Base-by-base conservation (phyloP, 2,113 vertebrate genomes). In the Aleadryas rufinucha region DNA sequence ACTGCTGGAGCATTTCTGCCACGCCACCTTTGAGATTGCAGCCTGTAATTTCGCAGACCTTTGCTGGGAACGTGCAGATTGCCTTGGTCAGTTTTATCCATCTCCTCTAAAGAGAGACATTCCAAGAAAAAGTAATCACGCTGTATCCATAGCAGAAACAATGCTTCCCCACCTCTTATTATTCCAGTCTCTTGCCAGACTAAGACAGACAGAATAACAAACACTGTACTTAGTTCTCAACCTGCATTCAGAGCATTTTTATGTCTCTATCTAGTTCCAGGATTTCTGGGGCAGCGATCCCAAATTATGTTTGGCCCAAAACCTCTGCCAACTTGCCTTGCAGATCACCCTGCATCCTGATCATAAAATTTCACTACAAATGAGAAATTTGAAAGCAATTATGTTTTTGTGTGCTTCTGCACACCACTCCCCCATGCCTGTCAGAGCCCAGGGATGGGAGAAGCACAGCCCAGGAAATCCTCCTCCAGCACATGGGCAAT, bases 151-250 rank as follows among this genome's bases (percentile, higher is more conserved):
- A 78, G 64, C 69, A 96, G 94, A 96, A 97, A 95, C 69, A 90
- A 92, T 59, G 71, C 89, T 95, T 89, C 80, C 59, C 80, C 72
- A 72, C 47, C 83, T 94, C 35, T 89, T 93, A 87, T 63, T 95
- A 95, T 54, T 76, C 95, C 94, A 88, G 81, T 71, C 95, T 68
- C 78, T 56, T 88, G 86, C 92, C 92, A 95, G 94, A 77, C 96
- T 92, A 81, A 92, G 77, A 80, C 68, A 82, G 93, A 89, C 83
- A 66, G 83, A 87, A 94, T 95, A 96, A 93, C 70, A 97, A 96
- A 96, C 93, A 57, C 35, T 84, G 76, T 56, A 60, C 89, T 97
- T 94, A 24, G 64, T 96, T 84, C 95, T 83, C 90, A 91, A 84
- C 83, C 64, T 74, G 57, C 66, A 53, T 27, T 28, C 87, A 90